These are phyloP conservation scores for Cladorhizidae sp. DNA, from an alignment of 37 sponge, comb jelly and placozoan genomes.

Conservation along the genomic window DNA sequence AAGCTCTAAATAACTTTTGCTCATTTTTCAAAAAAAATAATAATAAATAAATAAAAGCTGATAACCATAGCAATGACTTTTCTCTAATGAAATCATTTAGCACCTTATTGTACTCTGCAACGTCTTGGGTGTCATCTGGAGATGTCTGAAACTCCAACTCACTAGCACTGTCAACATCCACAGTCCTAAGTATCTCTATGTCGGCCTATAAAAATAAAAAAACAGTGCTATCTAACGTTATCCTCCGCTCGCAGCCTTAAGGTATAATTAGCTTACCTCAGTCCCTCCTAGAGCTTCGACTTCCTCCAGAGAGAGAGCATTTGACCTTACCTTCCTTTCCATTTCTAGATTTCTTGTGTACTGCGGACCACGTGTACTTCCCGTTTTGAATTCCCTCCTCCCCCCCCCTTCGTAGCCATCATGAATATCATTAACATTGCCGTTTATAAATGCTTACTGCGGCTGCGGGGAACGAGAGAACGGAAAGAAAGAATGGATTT, in stretches of 20 bases:
- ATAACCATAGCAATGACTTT: too few relatives aligned
- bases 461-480: too few relatives aligned
- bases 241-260: not conserved
- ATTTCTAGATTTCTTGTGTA: not conserved
- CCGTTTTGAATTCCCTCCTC: too few relatives aligned
- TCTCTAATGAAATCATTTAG: not conserved
- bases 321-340: not conserved
- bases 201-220: slow-evolving; percentile 35
- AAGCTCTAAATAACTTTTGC: too few relatives aligned
- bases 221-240: not conserved
- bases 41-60: too few relatives aligned
- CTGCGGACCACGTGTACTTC: not conserved
- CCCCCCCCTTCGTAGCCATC: too few relatives aligned
- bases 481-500: not conserved
- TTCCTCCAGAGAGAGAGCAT: slow-evolving; percentile 26
- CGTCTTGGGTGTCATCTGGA: not conserved
- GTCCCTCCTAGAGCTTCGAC: slow-evolving; percentile 57
- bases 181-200: slow-evolving; percentile 28
- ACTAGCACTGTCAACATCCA: slow-evolving; percentile 24
- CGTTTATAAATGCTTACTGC: too few relatives aligned
- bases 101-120: not conserved
- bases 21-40: too few relatives aligned
- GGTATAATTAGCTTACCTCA: slow-evolving; percentile 18
- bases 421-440: too few relatives aligned
- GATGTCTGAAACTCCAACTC: slow-evolving; percentile 31